Evolutionary conservation across 2,797 vertebrate genomes (phyloP).

Genomic region (Esox lucius): DNA sequence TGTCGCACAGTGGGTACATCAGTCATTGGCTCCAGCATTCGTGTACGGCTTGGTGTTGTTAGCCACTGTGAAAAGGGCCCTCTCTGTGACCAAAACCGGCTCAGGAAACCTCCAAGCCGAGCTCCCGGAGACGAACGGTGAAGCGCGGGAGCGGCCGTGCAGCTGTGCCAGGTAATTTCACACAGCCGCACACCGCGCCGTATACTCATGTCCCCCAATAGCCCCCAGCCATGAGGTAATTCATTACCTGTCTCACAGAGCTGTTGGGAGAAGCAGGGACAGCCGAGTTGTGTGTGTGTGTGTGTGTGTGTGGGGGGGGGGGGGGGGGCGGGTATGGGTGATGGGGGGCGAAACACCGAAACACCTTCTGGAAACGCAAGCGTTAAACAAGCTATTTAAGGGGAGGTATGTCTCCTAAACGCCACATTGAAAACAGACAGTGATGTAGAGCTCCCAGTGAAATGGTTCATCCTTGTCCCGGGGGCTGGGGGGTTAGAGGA

Average conservation of each 20-base stretch:
- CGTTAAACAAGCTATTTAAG: constrained; percentile 65
- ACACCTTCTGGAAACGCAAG: constrained; percentile 67
- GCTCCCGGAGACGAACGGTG: not conserved
- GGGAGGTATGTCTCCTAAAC: constrained; percentile 56
- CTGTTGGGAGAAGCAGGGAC: constrained; percentile 18
- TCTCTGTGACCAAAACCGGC: not conserved
- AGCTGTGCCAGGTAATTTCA: constrained; percentile 70
- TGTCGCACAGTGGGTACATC: not conserved
- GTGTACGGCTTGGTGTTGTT: constrained; percentile 1
- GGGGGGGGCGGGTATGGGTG: no score
- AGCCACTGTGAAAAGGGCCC: constrained; percentile 1
- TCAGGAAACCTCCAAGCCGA: not conserved
- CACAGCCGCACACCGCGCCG: constrained; percentile 63
- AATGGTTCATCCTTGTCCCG: constrained; percentile 49
- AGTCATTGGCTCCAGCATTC: not conserved
- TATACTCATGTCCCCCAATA: constrained; percentile 59
- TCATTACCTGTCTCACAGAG: constrained; percentile 68
- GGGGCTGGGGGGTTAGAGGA: constrained; percentile 35
- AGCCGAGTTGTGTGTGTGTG: constrained; percentile 19
- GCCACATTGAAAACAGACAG: constrained; percentile 49
- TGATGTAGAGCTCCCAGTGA: constrained; percentile 33
- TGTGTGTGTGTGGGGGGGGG: not conserved
- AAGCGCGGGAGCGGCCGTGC: constrained; percentile 47
- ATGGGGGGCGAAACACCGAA: constrained; percentile 53
- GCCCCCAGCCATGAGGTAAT: constrained; percentile 50